These are phyloP conservation scores for Esperia sulphurella DNA, from an alignment of 2,888 invertebrate species.

Conservation along the genomic window DNA sequence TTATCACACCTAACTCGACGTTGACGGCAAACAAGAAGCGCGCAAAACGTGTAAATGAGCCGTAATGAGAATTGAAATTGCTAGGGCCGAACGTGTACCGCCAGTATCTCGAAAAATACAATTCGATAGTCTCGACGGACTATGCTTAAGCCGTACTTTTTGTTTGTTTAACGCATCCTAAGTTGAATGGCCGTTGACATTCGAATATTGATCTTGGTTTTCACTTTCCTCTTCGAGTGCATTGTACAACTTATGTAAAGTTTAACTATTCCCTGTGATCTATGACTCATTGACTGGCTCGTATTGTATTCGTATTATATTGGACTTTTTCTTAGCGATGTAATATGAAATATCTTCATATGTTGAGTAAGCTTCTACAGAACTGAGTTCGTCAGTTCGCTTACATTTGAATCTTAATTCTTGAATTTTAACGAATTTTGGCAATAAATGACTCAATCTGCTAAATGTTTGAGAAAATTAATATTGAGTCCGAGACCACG, in stretches of 20 bases:
- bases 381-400: too few relatives aligned
- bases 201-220: slow-evolving; percentile 46
- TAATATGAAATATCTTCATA: too few relatives aligned
- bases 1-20: slow-evolving; percentile 31
- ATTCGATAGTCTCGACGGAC: too few relatives aligned
- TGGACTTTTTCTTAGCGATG: too few relatives aligned
- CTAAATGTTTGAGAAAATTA: background rate
- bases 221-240: slow-evolving; percentile 40
- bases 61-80: background rate
- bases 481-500: background rate
- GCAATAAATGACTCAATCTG: background rate
- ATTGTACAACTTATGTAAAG: slow-evolving; percentile 21
- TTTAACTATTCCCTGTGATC: background rate
- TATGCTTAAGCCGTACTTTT: slow-evolving; percentile 1
- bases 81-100: too few relatives aligned
- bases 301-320: too few relatives aligned
- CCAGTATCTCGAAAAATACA: background rate
- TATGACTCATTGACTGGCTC: background rate
- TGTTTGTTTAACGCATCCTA: slow-evolving; percentile 20
- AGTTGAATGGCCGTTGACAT: slow-evolving; percentile 42
- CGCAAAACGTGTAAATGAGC: slow-evolving; percentile 11
- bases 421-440: background rate
- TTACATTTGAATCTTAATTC: background rate
- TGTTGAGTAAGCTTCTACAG: too few relatives aligned
- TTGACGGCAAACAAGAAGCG: slow-evolving; percentile 22